These are phyloP conservation scores for Luidia sarsii DNA, from an alignment of 53 echinoderm and acorn worm species.

Conservation along the genomic window DNA sequence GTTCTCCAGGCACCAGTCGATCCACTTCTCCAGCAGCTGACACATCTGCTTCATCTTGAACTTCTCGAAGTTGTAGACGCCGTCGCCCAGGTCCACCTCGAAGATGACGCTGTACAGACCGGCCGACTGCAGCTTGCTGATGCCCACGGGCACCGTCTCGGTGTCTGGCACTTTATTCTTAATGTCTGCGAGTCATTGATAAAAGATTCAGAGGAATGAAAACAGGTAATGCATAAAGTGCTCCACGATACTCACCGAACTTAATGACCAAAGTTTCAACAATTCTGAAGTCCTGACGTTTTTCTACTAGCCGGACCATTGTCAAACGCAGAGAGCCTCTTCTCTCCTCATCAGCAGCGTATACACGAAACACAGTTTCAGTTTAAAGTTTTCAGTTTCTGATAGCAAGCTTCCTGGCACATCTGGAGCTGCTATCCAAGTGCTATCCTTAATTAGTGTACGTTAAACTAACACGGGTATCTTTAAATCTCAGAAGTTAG, in stretches of 20 bases:
- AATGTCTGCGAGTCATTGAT: constrained; percentile 2
- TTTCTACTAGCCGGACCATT: too few species aligned
- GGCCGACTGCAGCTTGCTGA: constrained; percentile 37
- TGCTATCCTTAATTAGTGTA: too few species aligned
- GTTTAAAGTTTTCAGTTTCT: too few species aligned
- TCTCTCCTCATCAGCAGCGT: too few species aligned
- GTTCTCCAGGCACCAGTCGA: constrained; percentile 47
- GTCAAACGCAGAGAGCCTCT: too few species aligned
- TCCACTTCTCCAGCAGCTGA: constrained; percentile 44
- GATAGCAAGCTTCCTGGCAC: too few species aligned
- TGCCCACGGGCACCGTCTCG: constrained; percentile 46
- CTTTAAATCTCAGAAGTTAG: too few species aligned
- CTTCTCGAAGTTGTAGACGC: constrained; percentile 38
- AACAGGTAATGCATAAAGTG: neutral
- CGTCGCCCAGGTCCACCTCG: constrained; percentile 56
- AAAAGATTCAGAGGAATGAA: neutral
- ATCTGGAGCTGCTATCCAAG: too few species aligned
- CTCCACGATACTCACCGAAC: neutral
- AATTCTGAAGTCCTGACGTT: too few species aligned
- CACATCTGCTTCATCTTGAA: constrained; percentile 7
- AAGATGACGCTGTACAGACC: constrained; percentile 59
- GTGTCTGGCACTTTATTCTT: constrained; percentile 50
- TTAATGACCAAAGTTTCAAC: neutral
- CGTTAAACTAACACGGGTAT: too few species aligned
- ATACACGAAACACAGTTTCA: too few species aligned